These are phyloP conservation scores for Shargacucullia verbasci DNA, from an alignment of 2,888 invertebrate genomes.

Conservation along the genomic window DNA sequence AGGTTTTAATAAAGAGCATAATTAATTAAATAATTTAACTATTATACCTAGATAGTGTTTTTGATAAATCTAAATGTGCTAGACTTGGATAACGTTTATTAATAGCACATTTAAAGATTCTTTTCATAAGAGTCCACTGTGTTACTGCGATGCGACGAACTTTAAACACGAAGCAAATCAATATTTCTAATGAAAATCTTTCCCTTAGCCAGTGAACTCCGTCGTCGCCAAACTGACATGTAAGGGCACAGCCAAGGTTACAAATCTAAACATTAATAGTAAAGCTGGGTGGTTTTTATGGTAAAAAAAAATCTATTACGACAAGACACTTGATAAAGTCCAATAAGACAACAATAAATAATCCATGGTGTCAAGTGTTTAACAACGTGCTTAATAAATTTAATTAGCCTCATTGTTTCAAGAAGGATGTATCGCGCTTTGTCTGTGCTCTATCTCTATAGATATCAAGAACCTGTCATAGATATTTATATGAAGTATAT, in stretches of 20 bases:
- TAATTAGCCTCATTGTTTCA: slow-evolving; percentile 44
- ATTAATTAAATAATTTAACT: too few species aligned
- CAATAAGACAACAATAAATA: slow-evolving; percentile 12
- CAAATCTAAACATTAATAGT: slow-evolving; percentile 19
- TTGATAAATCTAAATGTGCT: too few species aligned
- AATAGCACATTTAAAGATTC: too few species aligned
- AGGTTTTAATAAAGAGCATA: too few species aligned
- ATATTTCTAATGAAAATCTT: slow-evolving; percentile 9
- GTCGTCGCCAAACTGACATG: slow-evolving; percentile 4
- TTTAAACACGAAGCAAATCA: too few species aligned
- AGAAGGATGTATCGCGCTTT: slow-evolving; percentile 35
- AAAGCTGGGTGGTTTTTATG: too few species aligned
- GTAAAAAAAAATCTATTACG: slow-evolving; percentile 14
- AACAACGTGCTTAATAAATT: slow-evolving; percentile 32
- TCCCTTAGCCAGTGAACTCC: neutral
- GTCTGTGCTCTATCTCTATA: slow-evolving; percentile 30
- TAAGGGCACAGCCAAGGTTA: slow-evolving; percentile 10
- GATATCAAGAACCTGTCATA: slow-evolving; percentile 21
- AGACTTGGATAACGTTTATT: too few species aligned
- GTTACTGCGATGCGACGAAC: too few species aligned
- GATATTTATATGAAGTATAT: neutral
- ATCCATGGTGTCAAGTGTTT: slow-evolving; percentile 3
- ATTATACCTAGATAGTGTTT: too few species aligned
- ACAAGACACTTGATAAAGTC: slow-evolving; percentile 7
- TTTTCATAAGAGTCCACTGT: too few species aligned